Evolutionary conservation across 1,140 invertebrate species (phyloP).

Genomic region (Camponotus vicinus): DNA sequence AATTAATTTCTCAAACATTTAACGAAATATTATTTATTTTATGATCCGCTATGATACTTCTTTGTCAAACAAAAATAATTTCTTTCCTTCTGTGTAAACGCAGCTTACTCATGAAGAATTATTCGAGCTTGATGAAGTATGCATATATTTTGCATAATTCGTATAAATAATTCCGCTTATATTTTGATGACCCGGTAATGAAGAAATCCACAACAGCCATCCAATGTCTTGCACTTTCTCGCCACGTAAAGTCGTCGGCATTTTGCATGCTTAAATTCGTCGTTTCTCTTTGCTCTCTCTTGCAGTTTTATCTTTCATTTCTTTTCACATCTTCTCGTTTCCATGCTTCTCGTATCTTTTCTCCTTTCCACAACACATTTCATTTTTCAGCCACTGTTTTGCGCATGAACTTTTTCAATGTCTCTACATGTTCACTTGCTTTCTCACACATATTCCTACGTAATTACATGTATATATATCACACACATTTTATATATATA

Average conservation of each 20-base stretch:
- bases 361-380: neutral
- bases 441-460: neutral
- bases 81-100: neutral
- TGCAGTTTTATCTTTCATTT: neutral
- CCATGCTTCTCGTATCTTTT: neutral
- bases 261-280: constrained; percentile 68
- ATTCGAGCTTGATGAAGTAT: constrained; percentile 26
- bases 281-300: constrained; percentile 44
- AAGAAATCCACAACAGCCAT: constrained; percentile 73
- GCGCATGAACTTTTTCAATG: neutral
- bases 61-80: constrained; percentile 31
- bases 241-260: constrained; percentile 71
- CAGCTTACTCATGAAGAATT: neutral
- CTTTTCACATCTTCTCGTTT: constrained; percentile 19
- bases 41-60: neutral
- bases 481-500: neutral
- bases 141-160: neutral
- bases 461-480: neutral
- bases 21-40: constrained; percentile 24
- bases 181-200: constrained; percentile 71
- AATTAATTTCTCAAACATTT: neutral
- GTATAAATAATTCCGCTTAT: constrained; percentile 27
- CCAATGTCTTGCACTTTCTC: constrained; percentile 71
- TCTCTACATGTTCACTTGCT: neutral
- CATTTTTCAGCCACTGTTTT: constrained; percentile 25